A percentile compares a stretch with the other conserved stretches of the same genome.
These are phyloP conservation scores for Coenobita brevimanus DNA, from an alignment of 1,140 invertebrate species.

Conservation along the genomic window DNA sequence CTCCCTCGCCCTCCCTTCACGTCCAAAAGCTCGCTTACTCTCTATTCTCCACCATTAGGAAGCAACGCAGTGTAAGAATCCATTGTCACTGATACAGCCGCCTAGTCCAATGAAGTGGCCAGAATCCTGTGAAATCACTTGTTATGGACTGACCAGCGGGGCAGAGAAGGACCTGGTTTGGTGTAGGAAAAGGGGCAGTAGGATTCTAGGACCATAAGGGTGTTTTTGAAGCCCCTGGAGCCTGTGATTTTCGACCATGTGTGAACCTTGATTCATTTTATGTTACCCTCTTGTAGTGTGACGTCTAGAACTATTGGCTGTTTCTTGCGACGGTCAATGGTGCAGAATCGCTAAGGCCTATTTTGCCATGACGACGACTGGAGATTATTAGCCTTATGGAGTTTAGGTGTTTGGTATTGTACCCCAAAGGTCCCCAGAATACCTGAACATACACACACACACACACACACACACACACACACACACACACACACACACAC, in stretches of 20 bases:
- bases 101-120: neutral
- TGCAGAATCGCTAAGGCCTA: too few species aligned
- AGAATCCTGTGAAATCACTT: constrained; percentile 41
- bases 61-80: constrained; percentile 26
- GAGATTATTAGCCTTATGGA: too few species aligned
- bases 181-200: neutral
- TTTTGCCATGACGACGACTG: too few species aligned
- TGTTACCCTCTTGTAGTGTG: too few species aligned
- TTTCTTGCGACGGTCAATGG: too few species aligned
- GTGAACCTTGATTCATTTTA: too few species aligned
- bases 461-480: constrained; percentile 5
- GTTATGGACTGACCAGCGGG: constrained; percentile 2
- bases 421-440: too few species aligned
- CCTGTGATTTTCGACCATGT: too few species aligned
- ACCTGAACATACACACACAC: neutral
- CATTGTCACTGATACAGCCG: constrained; percentile 37
- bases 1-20: neutral
- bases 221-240: too few species aligned
- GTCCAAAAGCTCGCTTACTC: too few species aligned
- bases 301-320: too few species aligned
- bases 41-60: neutral
- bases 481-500: constrained; percentile 16
- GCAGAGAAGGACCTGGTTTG: neutral
- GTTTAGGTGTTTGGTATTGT: too few species aligned
- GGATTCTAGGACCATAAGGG: neutral